These are phyloP conservation scores for Danionella dracula DNA, from an alignment of 2,797 vertebrate genomes.

Conservation along the genomic window DNA sequence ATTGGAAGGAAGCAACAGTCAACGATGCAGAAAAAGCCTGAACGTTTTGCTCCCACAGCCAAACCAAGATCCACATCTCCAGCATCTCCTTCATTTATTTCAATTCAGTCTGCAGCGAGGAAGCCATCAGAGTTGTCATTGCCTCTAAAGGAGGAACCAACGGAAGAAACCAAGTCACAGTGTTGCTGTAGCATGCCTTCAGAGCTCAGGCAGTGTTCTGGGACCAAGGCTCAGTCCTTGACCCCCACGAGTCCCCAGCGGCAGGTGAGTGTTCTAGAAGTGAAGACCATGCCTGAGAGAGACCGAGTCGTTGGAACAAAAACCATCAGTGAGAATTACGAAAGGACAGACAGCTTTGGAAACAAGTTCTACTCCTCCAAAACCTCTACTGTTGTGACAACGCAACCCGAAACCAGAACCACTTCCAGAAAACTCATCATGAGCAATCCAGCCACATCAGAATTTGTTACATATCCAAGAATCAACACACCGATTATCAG, in stretches of 20 bases:
- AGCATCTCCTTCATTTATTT: conserved; percentile 83
- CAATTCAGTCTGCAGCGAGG: conserved; percentile 80
- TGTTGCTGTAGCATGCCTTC: conserved; percentile 34
- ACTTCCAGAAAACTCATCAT: conserved; percentile 50
- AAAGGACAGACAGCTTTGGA: conserved; percentile 72
- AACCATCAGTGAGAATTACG: conserved; percentile 73
- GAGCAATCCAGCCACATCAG: conserved; percentile 55
- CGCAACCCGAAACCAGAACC: conserved; percentile 67
- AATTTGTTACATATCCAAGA: conserved; percentile 66
- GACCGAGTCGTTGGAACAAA: conserved; percentile 65
- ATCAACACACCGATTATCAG: conserved; percentile 55
- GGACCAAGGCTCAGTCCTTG: conserved; percentile 39
- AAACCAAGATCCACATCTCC: conserved; percentile 65
- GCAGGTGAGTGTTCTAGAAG: conserved; percentile 73
- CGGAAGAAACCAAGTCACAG: conserved; percentile 44
- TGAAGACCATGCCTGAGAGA: conserved; percentile 65
- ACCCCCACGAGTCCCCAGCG: conserved; percentile 55
- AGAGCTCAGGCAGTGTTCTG: conserved; percentile 9
- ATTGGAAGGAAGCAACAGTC: conserved; percentile 19
- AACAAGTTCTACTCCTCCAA: conserved; percentile 73
- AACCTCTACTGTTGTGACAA: conserved; percentile 72
- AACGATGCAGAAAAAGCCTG: conserved; percentile 31
- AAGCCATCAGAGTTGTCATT: conserved; percentile 58
- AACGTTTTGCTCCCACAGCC: conserved; percentile 40
- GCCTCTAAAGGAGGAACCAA: conserved; percentile 37